Conservation (phyloP, 2,888 invertebrate species). For the Amiota minor region DNA sequence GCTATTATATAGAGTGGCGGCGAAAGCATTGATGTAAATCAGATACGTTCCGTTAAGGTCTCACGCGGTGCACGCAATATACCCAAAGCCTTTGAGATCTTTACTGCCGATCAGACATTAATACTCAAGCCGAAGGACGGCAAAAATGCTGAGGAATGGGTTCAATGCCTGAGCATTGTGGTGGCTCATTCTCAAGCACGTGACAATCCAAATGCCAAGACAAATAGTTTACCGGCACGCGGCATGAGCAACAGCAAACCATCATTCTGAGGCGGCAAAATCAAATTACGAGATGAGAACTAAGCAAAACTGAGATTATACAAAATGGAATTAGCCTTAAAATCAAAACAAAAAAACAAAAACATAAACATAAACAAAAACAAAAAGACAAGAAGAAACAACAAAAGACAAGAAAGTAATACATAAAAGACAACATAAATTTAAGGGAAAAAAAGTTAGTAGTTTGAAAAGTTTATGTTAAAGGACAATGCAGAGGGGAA, state of each 20-base stretch:
- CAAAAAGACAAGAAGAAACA: too few species aligned
- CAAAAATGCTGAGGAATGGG: slow-evolving; percentile 96
- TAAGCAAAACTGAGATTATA: slow-evolving; percentile 54
- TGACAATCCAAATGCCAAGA: slow-evolving; percentile 73
- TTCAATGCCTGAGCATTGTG: slow-evolving; percentile 93
- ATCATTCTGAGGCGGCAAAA: slow-evolving; percentile 59
- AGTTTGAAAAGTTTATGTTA: too few species aligned
- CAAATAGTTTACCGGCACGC: slow-evolving; percentile 74
- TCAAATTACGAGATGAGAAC: slow-evolving; percentile 48
- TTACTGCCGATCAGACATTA: slow-evolving; percentile 92
- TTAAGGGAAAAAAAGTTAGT: slow-evolving; percentile 2
- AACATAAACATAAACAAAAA: slow-evolving; percentile 18
- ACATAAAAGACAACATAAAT: slow-evolving; percentile 19
- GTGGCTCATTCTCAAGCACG: slow-evolving; percentile 82
- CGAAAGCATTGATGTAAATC: slow-evolving; percentile 91
- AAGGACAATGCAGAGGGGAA: too few species aligned
- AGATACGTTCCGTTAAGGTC: slow-evolving; percentile 95
- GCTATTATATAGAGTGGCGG: slow-evolving; percentile 80
- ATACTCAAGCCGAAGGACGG: slow-evolving; percentile 95
- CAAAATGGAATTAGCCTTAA: slow-evolving; percentile 35
- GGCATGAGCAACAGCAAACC: slow-evolving; percentile 72
- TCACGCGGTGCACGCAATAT: slow-evolving; percentile 92
- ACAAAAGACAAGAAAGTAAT: not conserved
- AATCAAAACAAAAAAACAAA: slow-evolving; percentile 48
- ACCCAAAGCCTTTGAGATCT: slow-evolving; percentile 97